Base-by-base conservation (phyloP, 2,797 vertebrate species). In the Mastacembelus armatus region DNA sequence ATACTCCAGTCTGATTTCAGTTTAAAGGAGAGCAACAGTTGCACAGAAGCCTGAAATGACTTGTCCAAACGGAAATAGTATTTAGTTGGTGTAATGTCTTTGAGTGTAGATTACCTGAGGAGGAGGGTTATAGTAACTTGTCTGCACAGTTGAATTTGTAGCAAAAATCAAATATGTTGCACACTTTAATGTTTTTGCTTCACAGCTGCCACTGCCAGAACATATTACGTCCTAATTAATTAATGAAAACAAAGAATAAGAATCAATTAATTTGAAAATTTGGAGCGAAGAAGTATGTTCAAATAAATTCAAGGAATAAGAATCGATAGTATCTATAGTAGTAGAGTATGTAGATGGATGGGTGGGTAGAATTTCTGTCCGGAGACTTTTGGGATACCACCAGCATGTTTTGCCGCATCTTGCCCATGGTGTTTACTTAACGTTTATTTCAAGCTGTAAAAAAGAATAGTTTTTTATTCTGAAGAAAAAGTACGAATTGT, bases 201-300 rank as follows among this genome's bases (percentile, higher is more conserved):
- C 68, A 67, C 74, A 66, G 66, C 68, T 75, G 45, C 58, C 57
- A n/a, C 62, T 55, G 65, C n/a, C n/a, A n/a, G 73, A 71, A 85
- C 80, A 85, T 66, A 80, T 85, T 74, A 78, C n/a, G 30, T 73
- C 66, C 62, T 80, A 74, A 85, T 88, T 85, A 77, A 64, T 68
- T n/a, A 0, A n/a, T 16, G 6, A 52, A 76, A 84, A 71, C 63
- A 74, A 66, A 79, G 58, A 80, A 87, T 86, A 73, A 58, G 81
- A 86, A 85, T 74, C 61, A 85, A 88, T 88, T 86, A 62, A 83
- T 78, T 70, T 73, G 51, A 57, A 81, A 63, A 81, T 89, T 84
- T 86, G 69, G 40, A 45, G 47, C 47, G 48, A 62, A 64, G 48
- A 51, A n/a, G 35, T 39, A 45, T n/a, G n/a, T n/a, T n/a, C n/a